Evolutionary conservation across 2,113 vertebrate genomes (phyloP), one percentile per base, ranked within the genome.

Genomic region (Sciurus niger): DNA sequence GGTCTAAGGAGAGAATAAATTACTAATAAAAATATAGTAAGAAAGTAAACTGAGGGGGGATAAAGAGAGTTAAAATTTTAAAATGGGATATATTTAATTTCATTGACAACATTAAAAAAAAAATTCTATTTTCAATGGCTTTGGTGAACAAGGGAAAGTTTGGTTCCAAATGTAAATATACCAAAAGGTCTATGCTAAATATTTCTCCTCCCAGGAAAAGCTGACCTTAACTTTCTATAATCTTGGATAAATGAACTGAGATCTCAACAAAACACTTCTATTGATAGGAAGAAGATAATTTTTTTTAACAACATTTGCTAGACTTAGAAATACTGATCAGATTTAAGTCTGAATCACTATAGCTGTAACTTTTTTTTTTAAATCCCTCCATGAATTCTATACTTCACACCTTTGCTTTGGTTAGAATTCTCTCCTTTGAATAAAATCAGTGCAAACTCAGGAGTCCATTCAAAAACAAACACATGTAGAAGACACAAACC

Each of bases 381-480:
- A 51, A 8, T 48, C 4, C 24, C 55, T 93, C 46, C 83, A 55
- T 90, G n/a, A 96, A 93, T 37, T 96, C 77, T 85, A 88, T 85
- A 82, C n/a, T 46, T 30, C 20, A 63, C 32, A 65, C 4, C 8
- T 80, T 90, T 88, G 16, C 76, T 93, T 93, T 55, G 55, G 37
- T 79, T 43, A 74, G 55, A 93, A 90, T 58, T 83, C 68, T 67
- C 40, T 82, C 40, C 73, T 95, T 87, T 90, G 48, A 63, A 1
- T 74, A 93, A 37, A 46, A 76, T 55, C 34, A 60, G 18, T 76
- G 58, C 30, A 96, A 90, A 84, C 74, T 96, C 32, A 65, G 37
- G 10, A 80, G 11, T 7, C 1, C 13, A 63, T 84, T 43, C 80
- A 22, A 28, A 84, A 93, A 91, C 68, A 87, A 74, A 83, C 43